phyloP scores from a whole-genome alignment of 2,797 vertebrate genomes.

The Smutsia temminckii region DNA sequence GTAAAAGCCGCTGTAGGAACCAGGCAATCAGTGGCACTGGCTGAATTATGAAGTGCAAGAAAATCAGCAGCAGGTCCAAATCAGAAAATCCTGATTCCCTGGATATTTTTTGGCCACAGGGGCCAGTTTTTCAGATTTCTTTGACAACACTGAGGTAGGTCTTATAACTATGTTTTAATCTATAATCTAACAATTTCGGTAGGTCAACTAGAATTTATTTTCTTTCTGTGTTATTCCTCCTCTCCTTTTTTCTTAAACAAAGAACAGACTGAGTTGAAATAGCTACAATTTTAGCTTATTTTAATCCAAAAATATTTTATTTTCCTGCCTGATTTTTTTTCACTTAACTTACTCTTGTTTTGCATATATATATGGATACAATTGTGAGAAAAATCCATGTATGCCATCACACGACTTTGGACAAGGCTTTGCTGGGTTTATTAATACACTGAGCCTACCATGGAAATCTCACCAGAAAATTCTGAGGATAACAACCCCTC shows the following conservation, averaged over 20 bases:
- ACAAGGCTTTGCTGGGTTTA: not conserved
- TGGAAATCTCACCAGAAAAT: not conserved
- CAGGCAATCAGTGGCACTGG: not conserved
- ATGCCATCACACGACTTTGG: not conserved
- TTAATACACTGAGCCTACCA: not conserved
- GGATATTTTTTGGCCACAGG: not conserved
- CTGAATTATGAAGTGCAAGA: not conserved
- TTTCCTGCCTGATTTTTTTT: not conserved
- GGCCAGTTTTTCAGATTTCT: not conserved
- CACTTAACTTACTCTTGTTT: constrained; percentile 9
- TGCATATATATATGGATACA: not conserved
- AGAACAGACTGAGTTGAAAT: not conserved
- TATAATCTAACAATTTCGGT: not conserved
- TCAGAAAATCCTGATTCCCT: not conserved
- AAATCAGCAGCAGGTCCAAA: not conserved
- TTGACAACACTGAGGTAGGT: not conserved
- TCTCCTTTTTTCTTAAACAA: not conserved
- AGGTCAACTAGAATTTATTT: not conserved
- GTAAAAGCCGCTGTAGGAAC: not conserved
- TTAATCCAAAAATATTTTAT: not conserved
- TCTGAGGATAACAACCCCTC: not conserved
- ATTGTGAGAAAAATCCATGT: not conserved
- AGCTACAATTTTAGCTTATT: not conserved
- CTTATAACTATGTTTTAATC: not conserved
- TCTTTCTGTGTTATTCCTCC: not conserved